Evolutionary conservation across 2,113 vertebrate genomes (phyloP), one percentile per base, ranked within the genome.

Genomic region (Natator depressus): DNA sequence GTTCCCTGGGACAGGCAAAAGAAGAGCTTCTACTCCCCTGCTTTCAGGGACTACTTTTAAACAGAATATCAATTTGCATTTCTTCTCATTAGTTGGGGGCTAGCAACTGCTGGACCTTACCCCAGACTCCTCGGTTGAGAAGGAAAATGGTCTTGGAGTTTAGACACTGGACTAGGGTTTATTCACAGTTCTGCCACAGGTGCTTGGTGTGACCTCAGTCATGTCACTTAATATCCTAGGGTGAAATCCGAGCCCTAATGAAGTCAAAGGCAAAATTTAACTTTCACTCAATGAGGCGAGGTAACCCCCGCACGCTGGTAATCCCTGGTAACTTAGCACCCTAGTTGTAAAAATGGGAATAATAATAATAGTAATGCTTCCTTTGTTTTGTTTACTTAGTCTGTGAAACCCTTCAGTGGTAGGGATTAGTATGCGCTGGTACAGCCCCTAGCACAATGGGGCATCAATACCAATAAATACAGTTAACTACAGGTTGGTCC

Each of bases 341-440:
- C 65, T 80, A 50, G 59, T 89, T 93, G 49, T 62, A 62, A 46
- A 24, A 38, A 42, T 76, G 22, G 38, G 22, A 76, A 42, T 6
- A 76, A 46, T 6, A 75, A 25, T 11, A 46, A 75, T 42, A n/a
- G n/a, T n/a, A 6, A 88, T 0, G 7, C 38, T 72, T 89, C 49
- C 31, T 51, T 38, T 78, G 8, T 78, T 22, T 84, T 79, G 54
- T 69, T 46, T 84, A 90, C 78, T 47, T 4, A 17, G 87, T 85
- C 13, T 57, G 2, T 75, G 55, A 53, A 78, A 79, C 53, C 82
- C 50, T 89, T 55, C 72, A 87, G 19, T 10, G 2, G 69, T 49
- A 46, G 88, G 35, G 14, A 25, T 78, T 78, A 42, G 75, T 38
- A 46, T 6, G 51, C 14, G 53, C 53, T 79, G 0, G 0, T 25